A percentile compares a stretch with the other conserved stretches of the same genome.
These are phyloP conservation scores for Australoheros scitulus DNA, from an alignment of 2,113 vertebrate species.

Conservation along the genomic window DNA sequence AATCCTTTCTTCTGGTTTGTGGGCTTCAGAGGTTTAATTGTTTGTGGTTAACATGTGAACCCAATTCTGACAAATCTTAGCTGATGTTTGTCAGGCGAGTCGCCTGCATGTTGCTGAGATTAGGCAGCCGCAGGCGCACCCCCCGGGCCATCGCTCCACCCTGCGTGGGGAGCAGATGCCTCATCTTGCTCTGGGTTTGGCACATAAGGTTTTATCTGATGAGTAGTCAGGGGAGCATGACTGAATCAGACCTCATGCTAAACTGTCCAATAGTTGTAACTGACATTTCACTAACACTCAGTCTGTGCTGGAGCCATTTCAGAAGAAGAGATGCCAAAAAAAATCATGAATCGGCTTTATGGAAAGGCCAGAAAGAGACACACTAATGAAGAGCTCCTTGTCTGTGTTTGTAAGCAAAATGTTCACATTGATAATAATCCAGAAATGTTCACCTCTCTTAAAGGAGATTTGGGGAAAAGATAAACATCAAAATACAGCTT, in stretches of 20 bases:
- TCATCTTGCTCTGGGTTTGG: neutral
- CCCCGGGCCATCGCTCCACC: neutral
- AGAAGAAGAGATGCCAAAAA: neutral
- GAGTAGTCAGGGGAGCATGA: neutral
- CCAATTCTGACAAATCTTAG: neutral
- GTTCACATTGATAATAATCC: too few species aligned
- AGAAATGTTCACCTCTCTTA: too few species aligned
- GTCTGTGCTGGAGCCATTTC: neutral
- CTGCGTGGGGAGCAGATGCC: neutral
- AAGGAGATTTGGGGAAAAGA: too few species aligned
- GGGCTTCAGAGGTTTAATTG: neutral
- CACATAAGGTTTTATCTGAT: accelerated
- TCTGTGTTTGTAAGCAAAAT: neutral
- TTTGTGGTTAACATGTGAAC: neutral
- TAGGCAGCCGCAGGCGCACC: neutral
- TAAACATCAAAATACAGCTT: too few species aligned
- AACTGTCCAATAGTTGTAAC: neutral
- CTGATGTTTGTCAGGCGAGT: neutral
- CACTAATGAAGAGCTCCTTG: neutral
- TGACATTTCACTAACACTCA: neutral
- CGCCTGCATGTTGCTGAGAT: neutral
- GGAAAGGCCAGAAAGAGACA: neutral
- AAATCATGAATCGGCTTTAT: neutral
- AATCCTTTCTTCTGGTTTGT: neutral
- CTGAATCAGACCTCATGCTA: neutral